Conservation (phyloP, 2,888 invertebrate genomes). For the Rhorus exstirpatorius region DNA sequence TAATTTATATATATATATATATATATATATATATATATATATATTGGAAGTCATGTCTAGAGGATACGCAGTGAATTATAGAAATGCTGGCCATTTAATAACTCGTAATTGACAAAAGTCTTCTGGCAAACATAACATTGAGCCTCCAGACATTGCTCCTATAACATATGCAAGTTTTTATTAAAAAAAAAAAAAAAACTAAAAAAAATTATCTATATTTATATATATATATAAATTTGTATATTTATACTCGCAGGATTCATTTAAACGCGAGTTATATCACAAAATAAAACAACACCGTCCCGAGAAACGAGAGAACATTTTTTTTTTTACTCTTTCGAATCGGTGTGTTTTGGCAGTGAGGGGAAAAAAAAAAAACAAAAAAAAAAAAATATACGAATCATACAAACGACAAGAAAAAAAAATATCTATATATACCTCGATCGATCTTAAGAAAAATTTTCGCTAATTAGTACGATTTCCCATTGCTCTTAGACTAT, state of each 20-base stretch:
- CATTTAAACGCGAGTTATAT: slow-evolving; percentile 68
- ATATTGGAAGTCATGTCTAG: slow-evolving; percentile 53
- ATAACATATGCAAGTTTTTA: slow-evolving; percentile 4
- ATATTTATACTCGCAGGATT: slow-evolving; percentile 61
- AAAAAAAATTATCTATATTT: no score
- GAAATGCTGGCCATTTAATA: slow-evolving; percentile 9
- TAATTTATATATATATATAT: background rate
- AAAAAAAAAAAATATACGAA: slow-evolving; percentile 30
- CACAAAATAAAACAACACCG: slow-evolving; percentile 66
- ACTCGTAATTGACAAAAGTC: background rate
- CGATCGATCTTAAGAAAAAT: slow-evolving; percentile 46
- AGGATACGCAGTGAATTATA: slow-evolving; percentile 29
- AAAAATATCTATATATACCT: slow-evolving; percentile 3
- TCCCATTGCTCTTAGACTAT: slow-evolving; percentile 59
- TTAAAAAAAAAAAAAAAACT: no score
- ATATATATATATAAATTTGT: no score
- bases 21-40: slow-evolving; percentile 29
- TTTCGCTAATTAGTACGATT: slow-evolving; percentile 62
- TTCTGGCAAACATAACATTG: background rate
- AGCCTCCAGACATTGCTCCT: slow-evolving; percentile 35
- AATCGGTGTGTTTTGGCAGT: slow-evolving; percentile 67
- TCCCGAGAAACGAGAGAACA: background rate
- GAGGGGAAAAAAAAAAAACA: no score
- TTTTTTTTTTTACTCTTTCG: background rate
- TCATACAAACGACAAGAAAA: slow-evolving; percentile 31